Percentiles rank a stretch among this genome's conserved stretches.
Evolutionary conservation across 2,888 invertebrate genomes (phyloP).

Genomic region (Chrysodeixis includens): DNA sequence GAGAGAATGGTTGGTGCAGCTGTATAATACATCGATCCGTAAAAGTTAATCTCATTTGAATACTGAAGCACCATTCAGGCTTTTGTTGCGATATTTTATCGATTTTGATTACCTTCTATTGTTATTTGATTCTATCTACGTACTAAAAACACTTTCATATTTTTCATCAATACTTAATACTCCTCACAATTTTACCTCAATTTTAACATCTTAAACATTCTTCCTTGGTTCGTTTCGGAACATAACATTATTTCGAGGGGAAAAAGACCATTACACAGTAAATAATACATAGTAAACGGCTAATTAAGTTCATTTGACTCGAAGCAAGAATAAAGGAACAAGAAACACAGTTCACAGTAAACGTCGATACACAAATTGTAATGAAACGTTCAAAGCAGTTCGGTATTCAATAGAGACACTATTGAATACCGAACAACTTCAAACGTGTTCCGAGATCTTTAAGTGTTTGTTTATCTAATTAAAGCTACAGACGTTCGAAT

Average conservation of each 20-base stretch:
- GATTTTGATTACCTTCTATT: not conserved
- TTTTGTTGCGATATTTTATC: not conserved
- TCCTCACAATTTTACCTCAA: no score
- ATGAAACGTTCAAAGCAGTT: conserved; percentile 29
- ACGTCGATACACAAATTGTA: conserved; percentile 16
- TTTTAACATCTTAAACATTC: no score
- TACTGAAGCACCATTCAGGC: not conserved
- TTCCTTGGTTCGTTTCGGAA: no score
- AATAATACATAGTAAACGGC: no score
- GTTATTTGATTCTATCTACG: not conserved
- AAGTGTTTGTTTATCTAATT: conserved; percentile 61
- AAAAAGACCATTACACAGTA: no score
- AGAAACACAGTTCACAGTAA: not conserved
- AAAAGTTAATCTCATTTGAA: conserved; percentile 18
- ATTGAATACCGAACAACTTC: conserved; percentile 50
- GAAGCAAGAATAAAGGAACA: not conserved
- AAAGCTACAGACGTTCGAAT: conserved; percentile 43
- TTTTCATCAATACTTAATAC: no score
- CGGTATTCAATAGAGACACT: no score
- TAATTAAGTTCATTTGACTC: no score
- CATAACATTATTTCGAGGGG: no score
- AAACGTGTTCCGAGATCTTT: conserved; percentile 60
- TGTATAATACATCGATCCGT: conserved; percentile 10
- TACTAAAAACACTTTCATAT: not conserved
- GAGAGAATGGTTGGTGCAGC: not conserved